Conservation (phyloP, 2,888 invertebrate species). For the Antheraea assamensis region DNA sequence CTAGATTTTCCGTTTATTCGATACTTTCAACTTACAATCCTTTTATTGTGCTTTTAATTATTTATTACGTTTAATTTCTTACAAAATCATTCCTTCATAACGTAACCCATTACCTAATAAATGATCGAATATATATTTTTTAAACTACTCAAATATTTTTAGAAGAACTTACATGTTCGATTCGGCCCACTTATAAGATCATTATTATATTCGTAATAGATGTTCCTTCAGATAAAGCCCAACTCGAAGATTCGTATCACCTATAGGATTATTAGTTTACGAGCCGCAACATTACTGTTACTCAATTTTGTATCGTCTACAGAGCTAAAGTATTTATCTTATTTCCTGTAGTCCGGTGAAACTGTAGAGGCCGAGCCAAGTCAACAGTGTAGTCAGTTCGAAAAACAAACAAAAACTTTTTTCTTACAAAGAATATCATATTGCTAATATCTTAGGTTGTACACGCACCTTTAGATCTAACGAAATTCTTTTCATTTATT, state of each 20-base stretch:
- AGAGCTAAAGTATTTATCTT: not conserved
- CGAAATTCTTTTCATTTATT: too few relatives aligned
- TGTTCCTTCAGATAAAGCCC: constrained; percentile 4
- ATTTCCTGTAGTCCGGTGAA: not conserved
- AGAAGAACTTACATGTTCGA: not conserved
- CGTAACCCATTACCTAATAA: too few relatives aligned
- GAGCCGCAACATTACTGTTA: not conserved
- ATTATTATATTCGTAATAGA: not conserved
- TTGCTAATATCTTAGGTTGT: too few relatives aligned
- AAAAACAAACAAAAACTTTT: too few relatives aligned
- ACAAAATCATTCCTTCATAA: too few relatives aligned
- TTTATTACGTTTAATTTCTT: not conserved
- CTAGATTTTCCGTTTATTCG: not conserved
- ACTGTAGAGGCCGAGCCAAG: too few relatives aligned
- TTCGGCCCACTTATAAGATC: not conserved
- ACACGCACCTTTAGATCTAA: too few relatives aligned
- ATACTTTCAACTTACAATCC: not conserved
- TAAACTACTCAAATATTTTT: not conserved
- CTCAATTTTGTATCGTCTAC: not conserved
- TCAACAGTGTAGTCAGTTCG: too few relatives aligned
- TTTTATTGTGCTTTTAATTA: not conserved
- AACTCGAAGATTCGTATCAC: constrained; percentile 36
- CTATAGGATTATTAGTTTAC: not conserved
- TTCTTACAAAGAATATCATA: too few relatives aligned
- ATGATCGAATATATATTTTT: not conserved